A percentile compares a stretch with the other conserved stretches of the same genome.
These are phyloP conservation scores for Sebastes dallii DNA, from an alignment of 2,797 vertebrate species.

Conservation along the genomic window DNA sequence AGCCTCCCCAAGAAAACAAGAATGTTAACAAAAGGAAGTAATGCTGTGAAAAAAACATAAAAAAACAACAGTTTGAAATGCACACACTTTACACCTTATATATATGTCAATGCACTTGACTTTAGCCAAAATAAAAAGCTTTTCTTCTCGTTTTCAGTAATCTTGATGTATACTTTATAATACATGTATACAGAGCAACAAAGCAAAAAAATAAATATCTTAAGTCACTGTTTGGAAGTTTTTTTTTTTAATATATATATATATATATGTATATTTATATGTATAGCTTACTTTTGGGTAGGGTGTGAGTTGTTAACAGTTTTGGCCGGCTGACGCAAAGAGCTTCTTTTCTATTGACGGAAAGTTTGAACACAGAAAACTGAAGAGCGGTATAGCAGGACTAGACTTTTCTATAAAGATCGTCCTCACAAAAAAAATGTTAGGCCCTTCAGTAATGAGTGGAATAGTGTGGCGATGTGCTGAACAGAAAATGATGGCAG, in stretches of 20 bases:
- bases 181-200: constrained; percentile 83
- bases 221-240: constrained; percentile 84
- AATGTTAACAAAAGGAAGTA: constrained; percentile 67
- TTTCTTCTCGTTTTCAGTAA: constrained; percentile 66
- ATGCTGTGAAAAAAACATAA: constrained; percentile 71
- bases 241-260: constrained; percentile 67
- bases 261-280: constrained; percentile 83
- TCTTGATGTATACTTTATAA: constrained; percentile 83
- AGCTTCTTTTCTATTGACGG: constrained; percentile 36
- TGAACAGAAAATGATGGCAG: not conserved
- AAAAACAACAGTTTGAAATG: constrained; percentile 76
- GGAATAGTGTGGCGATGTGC: constrained; percentile 7
- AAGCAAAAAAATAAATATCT: constrained; percentile 94
- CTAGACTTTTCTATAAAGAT: not conserved
- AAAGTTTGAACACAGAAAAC: constrained; percentile 17
- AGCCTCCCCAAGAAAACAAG: constrained; percentile 59
- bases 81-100: constrained; percentile 82
- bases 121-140: constrained; percentile 78
- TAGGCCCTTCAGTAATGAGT: constrained; percentile 24
- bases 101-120: constrained; percentile 76
- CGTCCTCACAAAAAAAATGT: constrained; percentile 3
- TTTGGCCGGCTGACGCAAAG: constrained; percentile 52
- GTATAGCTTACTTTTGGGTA: constrained; percentile 90
- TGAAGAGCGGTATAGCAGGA: constrained; percentile 15
- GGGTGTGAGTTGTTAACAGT: constrained; percentile 74